Base-by-base conservation (phyloP, 2,888 invertebrate genomes). In the Acrobasis consociella region DNA sequence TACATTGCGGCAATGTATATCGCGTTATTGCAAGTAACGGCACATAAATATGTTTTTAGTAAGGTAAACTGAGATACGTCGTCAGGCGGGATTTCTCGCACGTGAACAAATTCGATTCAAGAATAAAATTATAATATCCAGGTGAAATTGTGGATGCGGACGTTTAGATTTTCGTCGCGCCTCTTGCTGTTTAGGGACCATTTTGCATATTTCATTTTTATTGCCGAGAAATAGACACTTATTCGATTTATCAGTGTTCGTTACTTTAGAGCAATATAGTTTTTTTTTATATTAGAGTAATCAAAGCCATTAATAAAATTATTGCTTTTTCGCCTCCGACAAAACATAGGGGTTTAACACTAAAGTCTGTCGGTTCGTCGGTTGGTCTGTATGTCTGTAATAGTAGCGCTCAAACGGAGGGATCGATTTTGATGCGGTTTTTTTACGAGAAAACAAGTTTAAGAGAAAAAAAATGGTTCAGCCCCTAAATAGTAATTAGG, bases 21-120 rank as follows among this genome's bases (percentile, higher is more conserved):
- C 22, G 52, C 67, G 17, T 58, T 55, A 56, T 1, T 8, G n/a
- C 53, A 31, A 38, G 64, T 63, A 55, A 51, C 64, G 60, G 67
- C 65, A 64, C 63, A 31, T 69, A 66, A 68, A 58, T 66, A 70
- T 75, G 70, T 50, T 60, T 55, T 50, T 53, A 72, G 73, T 64
- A 69, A 42, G 9, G 53, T 16, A 74, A 72, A 76, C 71, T 65
- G 73, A 79, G 82, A 84, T 82, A 82, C 76, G 78, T 77, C 76
- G 83, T 80, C 80, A 78, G 79, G 76, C 74, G 78, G 82, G 81
- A 85, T 86, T 85, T 85, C 82, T 86, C 82, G 82, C 85, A 83
- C 82, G 82, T 86, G 86, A 88, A 85, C 83, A 82, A 85, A 87
- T 86, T 87, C 78, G 83, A 88, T 88, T 81, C 76, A 79, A 79